A percentile compares a stretch with the other conserved stretches of the same genome.
Conservation (phyloP, 2,888 invertebrate genomes). For the Polietes domitor region DNA sequence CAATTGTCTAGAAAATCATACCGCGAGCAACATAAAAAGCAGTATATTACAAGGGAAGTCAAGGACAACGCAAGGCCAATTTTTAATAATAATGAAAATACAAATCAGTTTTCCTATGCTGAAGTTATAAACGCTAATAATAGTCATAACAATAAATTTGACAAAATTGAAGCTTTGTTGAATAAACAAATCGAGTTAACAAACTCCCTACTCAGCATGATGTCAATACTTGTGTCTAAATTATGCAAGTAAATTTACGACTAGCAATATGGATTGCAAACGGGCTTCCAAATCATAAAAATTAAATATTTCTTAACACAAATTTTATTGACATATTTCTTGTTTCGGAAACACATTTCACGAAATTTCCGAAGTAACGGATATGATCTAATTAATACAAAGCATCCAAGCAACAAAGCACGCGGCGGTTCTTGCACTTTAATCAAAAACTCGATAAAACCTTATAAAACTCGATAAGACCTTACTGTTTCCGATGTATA, state of each 20-base stretch:
- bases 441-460: no score
- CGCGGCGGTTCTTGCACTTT: no score
- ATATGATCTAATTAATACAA: no score
- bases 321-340: constrained; percentile 26
- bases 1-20: background rate
- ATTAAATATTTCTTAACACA: constrained; percentile 5
- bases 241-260: background rate
- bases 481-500: background rate
- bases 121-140: no score
- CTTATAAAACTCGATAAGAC: background rate
- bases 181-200: background rate
- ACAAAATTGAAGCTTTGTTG: background rate
- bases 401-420: no score
- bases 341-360: constrained; percentile 41
- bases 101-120: no score
- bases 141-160: background rate
- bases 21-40: background rate
- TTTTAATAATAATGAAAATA: no score
- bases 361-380: background rate
- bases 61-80: no score
- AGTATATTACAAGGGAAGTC: no score
- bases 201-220: background rate
- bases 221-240: background rate
- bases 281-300: background rate
- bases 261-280: constrained; percentile 27